Evolutionary conservation across 2,113 vertebrate genomes (phyloP).

Genomic region (Epinephelus cyanopodus): DNA sequence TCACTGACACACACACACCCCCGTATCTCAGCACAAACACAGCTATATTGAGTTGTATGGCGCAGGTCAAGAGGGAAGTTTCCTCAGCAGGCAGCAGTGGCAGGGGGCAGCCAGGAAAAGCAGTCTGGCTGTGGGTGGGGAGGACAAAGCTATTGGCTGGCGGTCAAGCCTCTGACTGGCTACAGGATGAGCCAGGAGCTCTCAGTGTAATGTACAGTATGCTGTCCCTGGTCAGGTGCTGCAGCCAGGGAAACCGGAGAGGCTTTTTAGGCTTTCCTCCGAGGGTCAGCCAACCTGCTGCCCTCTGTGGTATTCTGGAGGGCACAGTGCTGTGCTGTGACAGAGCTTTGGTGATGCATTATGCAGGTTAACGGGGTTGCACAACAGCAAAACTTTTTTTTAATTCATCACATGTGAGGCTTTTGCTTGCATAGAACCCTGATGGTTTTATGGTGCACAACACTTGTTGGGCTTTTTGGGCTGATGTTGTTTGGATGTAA

Average conservation of each 20-base stretch:
- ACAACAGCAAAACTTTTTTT: conserved; percentile 7
- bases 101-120: conserved; percentile 23
- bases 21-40: neutral
- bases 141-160: conserved; percentile 53
- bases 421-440: neutral
- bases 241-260: conserved; percentile 71
- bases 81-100: conserved; percentile 30
- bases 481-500: too few relatives aligned
- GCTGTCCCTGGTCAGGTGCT: conserved; percentile 57
- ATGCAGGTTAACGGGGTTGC: conserved; percentile 1
- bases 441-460: neutral
- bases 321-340: conserved; percentile 24
- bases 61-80: conserved; percentile 35
- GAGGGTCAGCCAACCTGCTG: conserved; percentile 71
- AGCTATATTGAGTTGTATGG: conserved; percentile 14
- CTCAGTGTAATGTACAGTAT: conserved; percentile 75
- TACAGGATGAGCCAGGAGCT: conserved; percentile 55
- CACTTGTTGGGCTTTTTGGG: too few relatives aligned
- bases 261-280: conserved; percentile 70
- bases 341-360: conserved; percentile 15
- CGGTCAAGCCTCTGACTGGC: conserved; percentile 25
- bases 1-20: neutral
- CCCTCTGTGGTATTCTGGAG: conserved; percentile 70
- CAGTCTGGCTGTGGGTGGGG: conserved; percentile 27
- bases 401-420: neutral